These are phyloP conservation scores for Acrocyrtus sp. DNA, from an alignment of 2,888 invertebrate genomes.

Conservation along the genomic window DNA sequence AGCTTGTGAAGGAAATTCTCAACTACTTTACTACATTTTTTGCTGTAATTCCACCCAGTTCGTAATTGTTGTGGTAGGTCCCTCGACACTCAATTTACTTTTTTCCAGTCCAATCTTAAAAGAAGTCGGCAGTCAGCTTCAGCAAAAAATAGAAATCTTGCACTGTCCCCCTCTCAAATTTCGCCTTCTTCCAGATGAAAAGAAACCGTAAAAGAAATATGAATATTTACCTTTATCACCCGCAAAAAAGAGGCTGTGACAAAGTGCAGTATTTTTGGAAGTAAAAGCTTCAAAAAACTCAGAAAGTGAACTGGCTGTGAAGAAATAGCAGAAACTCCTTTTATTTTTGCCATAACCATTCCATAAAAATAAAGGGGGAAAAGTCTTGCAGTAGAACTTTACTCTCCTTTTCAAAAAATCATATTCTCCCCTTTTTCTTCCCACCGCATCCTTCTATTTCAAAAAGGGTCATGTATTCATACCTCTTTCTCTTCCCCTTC, in stretches of 20 bases:
- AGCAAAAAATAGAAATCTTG: too few species aligned
- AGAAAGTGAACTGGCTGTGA: conserved; percentile 6
- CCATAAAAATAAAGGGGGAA: conserved; percentile 55
- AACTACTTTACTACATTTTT: too few species aligned
- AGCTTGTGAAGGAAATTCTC: too few species aligned
- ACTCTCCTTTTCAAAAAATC: neutral
- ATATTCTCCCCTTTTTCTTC: neutral
- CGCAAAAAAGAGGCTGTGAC: conserved; percentile 12
- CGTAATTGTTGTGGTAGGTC: neutral
- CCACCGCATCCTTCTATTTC: neutral
- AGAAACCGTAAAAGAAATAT: neutral
- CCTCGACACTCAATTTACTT: neutral
- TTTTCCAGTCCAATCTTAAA: too few species aligned
- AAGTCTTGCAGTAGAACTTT: conserved; percentile 4
- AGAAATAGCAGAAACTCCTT: conserved; percentile 23
- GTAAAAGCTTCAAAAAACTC: too few species aligned
- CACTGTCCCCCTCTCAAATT: neutral
- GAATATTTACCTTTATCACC: too few species aligned
- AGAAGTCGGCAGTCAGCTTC: too few species aligned
- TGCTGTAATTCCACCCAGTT: too few species aligned
- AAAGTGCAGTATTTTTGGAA: too few species aligned
- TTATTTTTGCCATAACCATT: conserved; percentile 59
- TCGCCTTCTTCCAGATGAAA: too few species aligned
- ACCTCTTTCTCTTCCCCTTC: neutral
- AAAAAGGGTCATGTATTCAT: conserved; percentile 36